phyloP scores from a whole-genome alignment of 2,797 vertebrate genomes.

The Acanthurus leucopareius region DNA sequence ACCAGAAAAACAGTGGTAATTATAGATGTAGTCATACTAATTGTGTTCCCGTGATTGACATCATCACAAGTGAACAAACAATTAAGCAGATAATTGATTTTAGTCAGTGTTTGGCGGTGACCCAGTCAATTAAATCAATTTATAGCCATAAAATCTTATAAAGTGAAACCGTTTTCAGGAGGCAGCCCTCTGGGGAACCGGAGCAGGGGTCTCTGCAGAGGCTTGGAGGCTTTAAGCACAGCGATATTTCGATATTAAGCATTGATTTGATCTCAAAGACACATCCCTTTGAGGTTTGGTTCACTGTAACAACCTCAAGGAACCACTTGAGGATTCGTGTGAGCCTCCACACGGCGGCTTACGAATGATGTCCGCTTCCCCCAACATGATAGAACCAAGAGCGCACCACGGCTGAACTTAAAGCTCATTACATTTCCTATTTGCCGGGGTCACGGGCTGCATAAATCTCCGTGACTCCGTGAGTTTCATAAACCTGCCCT shows the following conservation, averaged over 20 bases:
- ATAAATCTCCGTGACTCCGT: constrained; percentile 49
- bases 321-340: background rate
- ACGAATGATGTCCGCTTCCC: constrained; percentile 30
- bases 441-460: constrained; percentile 30
- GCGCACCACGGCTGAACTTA: constrained; percentile 21
- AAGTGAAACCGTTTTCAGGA: background rate
- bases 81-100: background rate
- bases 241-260: constrained; percentile 27
- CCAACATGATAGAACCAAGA: constrained; percentile 6
- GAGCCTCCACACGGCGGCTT: constrained; percentile 3
- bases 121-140: constrained; percentile 6
- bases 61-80: background rate
- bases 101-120: background rate
- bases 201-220: background rate
- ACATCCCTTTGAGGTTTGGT: constrained; percentile 17
- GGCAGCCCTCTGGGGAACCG: background rate
- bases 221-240: background rate
- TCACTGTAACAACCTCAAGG: constrained; percentile 6
- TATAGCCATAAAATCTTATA: background rate
- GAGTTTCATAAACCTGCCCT: constrained; percentile 41
- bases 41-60: background rate
- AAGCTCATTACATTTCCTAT: constrained; percentile 38
- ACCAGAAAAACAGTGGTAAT: background rate
- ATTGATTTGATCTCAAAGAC: constrained; percentile 34
- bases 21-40: background rate